Evolutionary conservation across 2,888 invertebrate genomes (phyloP), one percentile per base, ranked within the genome.

Genomic region (Microctonus hyperodae): DNA sequence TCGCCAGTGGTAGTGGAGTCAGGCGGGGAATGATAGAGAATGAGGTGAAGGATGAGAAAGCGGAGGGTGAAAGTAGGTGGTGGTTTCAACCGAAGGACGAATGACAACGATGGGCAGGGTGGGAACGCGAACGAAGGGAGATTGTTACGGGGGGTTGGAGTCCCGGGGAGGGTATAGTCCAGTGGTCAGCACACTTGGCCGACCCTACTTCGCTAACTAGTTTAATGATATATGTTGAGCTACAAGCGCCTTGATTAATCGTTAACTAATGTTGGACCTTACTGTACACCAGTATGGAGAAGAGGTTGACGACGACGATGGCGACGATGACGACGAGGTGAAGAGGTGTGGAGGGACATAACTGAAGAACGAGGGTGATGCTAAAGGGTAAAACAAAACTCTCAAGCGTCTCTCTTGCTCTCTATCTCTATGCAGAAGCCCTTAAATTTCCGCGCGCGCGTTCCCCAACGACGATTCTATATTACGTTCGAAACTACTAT

Each of bases 211-310:
- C 83, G 83, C 83, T 83, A 83, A 83, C 83, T 83, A 83, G 83
- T 83, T 83, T 83, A 83, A 83, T 83, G 83, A 83, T 83, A 83
- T 83, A 83, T 83, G 83, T 83, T 83, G 83, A 83, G 82, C 83
- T 83, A 83, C 83, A 83, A 83, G 83, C 83, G 81, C 83, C 83
- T 83, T 83, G 83, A 83, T 83, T 83, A 83, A 83, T 83, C 83
- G 83, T 83, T 83, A 83, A 83, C 83, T 83, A 83, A 83, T 83
- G 83, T 83, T 82, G 82, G 82, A 83, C 81, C 82, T 81, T 79
- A 79, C 82, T 80, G 82, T 79, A 79, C 78, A 76, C 76, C 76
- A 75, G 74, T 74, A 73, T 75, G 65, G 68, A 70, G 70, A 69
- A 68, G 70, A 53, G 62, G 64, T 33, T 56, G 44, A 59, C 59